phyloP scores from a whole-genome alignment of 2,113 vertebrate genomes.

The Myrmecophaga tridactyla region DNA sequence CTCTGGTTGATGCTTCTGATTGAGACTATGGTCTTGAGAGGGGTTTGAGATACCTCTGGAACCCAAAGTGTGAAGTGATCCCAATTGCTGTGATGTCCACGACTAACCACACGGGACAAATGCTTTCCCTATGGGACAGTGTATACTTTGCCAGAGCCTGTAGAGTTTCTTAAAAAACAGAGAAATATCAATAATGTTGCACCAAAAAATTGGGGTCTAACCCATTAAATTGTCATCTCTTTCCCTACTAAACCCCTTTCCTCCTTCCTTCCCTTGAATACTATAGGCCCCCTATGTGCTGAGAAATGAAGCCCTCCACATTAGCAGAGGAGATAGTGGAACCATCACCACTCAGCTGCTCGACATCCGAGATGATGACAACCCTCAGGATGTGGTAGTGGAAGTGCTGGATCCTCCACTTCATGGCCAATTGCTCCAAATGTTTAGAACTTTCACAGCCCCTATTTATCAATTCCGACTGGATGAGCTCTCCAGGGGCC shows the following conservation, averaged over 20 bases:
- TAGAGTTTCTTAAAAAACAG: neutral
- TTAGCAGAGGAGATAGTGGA: constrained; percentile 81
- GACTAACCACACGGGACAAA: neutral
- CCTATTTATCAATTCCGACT: constrained; percentile 82
- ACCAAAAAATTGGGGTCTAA: neutral
- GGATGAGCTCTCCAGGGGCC: constrained; percentile 84
- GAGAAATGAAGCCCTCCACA: constrained; percentile 83
- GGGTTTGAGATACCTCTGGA: neutral
- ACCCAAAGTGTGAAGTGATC: neutral
- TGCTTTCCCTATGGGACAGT: neutral
- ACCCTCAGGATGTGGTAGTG: constrained; percentile 89
- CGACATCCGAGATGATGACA: constrained; percentile 91
- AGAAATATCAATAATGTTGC: neutral
- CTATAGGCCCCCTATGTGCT: constrained; percentile 89
- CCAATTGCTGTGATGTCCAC: neutral
- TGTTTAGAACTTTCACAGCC: constrained; percentile 69
- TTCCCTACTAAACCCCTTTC: neutral
- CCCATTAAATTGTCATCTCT: neutral
- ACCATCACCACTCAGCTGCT: constrained; percentile 86
- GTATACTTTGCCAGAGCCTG: neutral
- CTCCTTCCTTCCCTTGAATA: neutral
- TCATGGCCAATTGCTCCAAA: constrained; percentile 85
- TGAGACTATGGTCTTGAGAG: neutral
- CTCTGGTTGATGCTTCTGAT: neutral
- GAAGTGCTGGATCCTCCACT: constrained; percentile 87